Percentiles rank a stretch among this genome's conserved stretches.
phyloP scores from a whole-genome alignment of 2,797 vertebrate genomes.

The Oophaga sylvatica region DNA sequence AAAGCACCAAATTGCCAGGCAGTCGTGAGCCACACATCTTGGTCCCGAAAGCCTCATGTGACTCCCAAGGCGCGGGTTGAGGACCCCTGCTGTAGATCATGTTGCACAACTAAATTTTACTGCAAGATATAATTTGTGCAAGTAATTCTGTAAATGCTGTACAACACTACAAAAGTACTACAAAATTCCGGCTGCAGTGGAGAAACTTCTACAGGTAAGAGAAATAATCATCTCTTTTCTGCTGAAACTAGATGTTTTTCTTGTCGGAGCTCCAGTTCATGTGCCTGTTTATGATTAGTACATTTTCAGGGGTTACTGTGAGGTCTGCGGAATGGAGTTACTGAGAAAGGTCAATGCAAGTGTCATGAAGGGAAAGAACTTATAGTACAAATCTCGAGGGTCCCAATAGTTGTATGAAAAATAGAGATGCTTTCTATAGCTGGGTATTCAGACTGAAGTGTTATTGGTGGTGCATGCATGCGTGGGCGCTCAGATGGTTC shows the following conservation, averaged over 20 bases:
- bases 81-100: background rate
- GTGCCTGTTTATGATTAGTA: background rate
- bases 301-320: background rate
- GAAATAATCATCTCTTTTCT: slow-evolving; percentile 11
- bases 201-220: slow-evolving; percentile 3
- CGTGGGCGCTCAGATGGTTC: background rate
- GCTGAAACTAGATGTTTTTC: slow-evolving; percentile 2
- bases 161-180: too few species aligned
- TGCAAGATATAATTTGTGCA: too few species aligned
- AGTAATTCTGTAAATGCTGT: too few species aligned
- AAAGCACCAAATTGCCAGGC: too few species aligned
- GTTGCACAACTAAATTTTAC: too few species aligned
- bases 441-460: slow-evolving; percentile 9
- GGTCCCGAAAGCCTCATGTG: too few species aligned
- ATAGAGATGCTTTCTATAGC: background rate
- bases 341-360: slow-evolving; percentile 56
- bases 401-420: background rate
- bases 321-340: slow-evolving; percentile 31
- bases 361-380: slow-evolving; percentile 28
- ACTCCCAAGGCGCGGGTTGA: too few species aligned
- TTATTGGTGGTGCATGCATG: background rate
- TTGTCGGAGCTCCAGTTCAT: slow-evolving; percentile 8
- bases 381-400: slow-evolving; percentile 11
- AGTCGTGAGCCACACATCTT: too few species aligned
- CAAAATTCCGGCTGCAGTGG: background rate